Base-by-base conservation (phyloP, 2,888 invertebrate species). In the Pterostichus madidus region DNA sequence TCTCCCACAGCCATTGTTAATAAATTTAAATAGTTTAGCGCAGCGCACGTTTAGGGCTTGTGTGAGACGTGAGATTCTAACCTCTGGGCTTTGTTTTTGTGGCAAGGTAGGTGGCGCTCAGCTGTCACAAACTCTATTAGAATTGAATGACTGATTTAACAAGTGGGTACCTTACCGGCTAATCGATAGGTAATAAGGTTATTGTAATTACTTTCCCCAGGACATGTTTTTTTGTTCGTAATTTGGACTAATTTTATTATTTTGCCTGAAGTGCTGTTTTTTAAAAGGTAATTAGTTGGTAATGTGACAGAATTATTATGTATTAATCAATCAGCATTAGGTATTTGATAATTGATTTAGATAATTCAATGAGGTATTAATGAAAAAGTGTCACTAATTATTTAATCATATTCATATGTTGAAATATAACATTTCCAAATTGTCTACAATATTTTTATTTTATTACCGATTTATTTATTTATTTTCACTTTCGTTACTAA, bases 31-130 rank as follows among this genome's bases (percentile, higher is more conserved):
- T 71, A 71, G 13, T 35, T 24, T 24, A 24, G 24, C 3, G 24
- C 24, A 24, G 44, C 46, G 68, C 68, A 71, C 68, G 68, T 71
- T 71, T 71, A 71, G 68, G 68, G 68, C 68, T 71, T 64, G 64
- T 8, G 53, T 6, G 24, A 10, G 39, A 8, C 24, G 32, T 71
- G 39, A 71, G 39, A 56, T 56, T 39, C 44, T 71, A 71, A 71
- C 68, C 68, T 71, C 68, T 71, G 68, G 68, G 68, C 68, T 71
- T 71, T 44, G 68, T 44, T 71, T 71, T 71, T 44, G 10, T 64
- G 31, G 32, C 68, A n/a, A 56, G 44, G 68, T 71, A 71, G 68
- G 68, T 71, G 68, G 68, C 68, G 24, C 39, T 39, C 39, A 71
- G 68, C 68, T 71, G 68, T 71, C 68, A 71, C 56, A 56, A 0